These are phyloP conservation scores for Scaptodrosophila lebanonensis DNA, from an alignment of 1,140 invertebrate species.

Conservation along the genomic window DNA sequence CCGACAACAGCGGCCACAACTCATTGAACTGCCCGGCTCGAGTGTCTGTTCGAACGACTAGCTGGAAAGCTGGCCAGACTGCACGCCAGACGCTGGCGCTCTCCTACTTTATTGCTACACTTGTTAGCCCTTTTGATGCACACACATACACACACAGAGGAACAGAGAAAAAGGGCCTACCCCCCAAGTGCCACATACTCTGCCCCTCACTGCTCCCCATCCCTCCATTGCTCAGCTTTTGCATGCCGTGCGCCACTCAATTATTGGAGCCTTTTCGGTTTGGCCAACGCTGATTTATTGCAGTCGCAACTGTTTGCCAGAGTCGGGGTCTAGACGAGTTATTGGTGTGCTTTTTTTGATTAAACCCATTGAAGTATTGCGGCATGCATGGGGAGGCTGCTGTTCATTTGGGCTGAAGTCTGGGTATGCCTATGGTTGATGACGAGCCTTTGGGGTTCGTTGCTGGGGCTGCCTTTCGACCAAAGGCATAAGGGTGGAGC, in stretches of 20 bases:
- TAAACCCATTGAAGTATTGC: slow-evolving; percentile 34
- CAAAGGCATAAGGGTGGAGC: slow-evolving; percentile 42
- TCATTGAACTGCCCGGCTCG: slow-evolving; percentile 47
- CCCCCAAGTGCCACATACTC: no score
- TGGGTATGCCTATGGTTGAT: no score
- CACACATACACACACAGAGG: neutral
- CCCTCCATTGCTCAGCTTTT: slow-evolving; percentile 19
- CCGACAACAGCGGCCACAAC: slow-evolving; percentile 7
- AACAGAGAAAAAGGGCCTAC: no score
- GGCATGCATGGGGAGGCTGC: slow-evolving; percentile 18
- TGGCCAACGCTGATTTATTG: slow-evolving; percentile 58
- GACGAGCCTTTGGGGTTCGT: slow-evolving; percentile 24
- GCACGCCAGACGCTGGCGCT: slow-evolving; percentile 33
- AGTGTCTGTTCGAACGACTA: slow-evolving; percentile 62
- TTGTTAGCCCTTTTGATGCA: slow-evolving; percentile 26
- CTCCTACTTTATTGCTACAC: slow-evolving; percentile 46
- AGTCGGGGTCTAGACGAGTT: slow-evolving; percentile 50
- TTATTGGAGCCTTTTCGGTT: slow-evolving; percentile 51
- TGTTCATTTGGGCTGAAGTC: slow-evolving; percentile 74
- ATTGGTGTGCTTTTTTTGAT: slow-evolving; percentile 43
- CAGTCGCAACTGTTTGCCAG: slow-evolving; percentile 30
- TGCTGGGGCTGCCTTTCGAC: slow-evolving; percentile 71
- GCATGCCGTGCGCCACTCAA: slow-evolving; percentile 49
- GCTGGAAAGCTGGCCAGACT: slow-evolving; percentile 48
- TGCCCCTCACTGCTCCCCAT: no score